Evolutionary conservation across 2,797 vertebrate genomes (phyloP), one percentile per base, ranked within the genome.

Genomic region (Geotrypetes seraphini): DNA sequence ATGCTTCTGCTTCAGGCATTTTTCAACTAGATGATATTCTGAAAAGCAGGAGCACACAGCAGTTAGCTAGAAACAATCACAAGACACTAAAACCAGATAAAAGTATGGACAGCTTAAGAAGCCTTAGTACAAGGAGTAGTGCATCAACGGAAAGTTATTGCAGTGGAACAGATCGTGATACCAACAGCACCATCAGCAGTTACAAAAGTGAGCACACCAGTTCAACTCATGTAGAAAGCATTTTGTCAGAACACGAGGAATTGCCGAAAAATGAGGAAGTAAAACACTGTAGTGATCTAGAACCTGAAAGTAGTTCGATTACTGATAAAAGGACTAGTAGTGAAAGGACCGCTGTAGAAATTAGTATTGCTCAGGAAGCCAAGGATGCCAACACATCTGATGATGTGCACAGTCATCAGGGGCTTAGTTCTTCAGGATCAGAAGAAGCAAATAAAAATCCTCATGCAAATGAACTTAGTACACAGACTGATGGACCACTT

Each of bases 361-460:
- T 36, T 33, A 39, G 40, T 22, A 62, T 51, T 31, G 33, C 53
- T 47, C 69, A 60, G 6, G 75, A 68, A 49, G 43, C 40, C 21
- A 72, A 54, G 44, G 61, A 46, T 37, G 51, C 61, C 30, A 60
- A 48, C 14, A 51, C 43, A 7, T 60, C 66, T 0, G 69, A 66
- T 5, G 75, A 78, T 24, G 32, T 48, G 14, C 53, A 63, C 6
- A 39, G 50, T 65, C 83, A 75, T 46, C 80, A 73, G 30, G 69
- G 63, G 20, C 73, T 84, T 7, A 59, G 74, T 54, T 72, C 70
- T 51, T 85, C 85, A 26, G 85, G 86, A 5, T 92, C 92, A 12
- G 87, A 93, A 58, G 95, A 96, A 73, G 93, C 91, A 53, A 99
- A 99, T 56, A 96, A 91, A 72, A 99, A 97, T 70, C 95, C 95